Evolutionary conservation across 1,140 invertebrate species (phyloP), one percentile per base, ranked within the genome.

Genomic region (Drosophila gunungcola): DNA sequence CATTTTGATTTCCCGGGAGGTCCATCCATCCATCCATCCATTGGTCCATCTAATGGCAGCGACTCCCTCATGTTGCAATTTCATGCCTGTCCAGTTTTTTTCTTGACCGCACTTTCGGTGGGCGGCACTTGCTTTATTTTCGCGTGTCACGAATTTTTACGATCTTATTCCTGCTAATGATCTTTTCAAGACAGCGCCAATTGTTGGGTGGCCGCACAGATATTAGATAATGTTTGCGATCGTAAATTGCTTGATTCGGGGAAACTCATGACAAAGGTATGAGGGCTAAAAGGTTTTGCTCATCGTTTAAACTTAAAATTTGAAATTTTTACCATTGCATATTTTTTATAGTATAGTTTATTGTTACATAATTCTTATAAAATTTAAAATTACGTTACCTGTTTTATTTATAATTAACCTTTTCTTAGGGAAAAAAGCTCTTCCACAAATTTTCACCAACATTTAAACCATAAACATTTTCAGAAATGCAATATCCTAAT

Each of bases 161-260:
- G 84, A 88, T 88, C 84, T 88, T 89, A 89, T 88, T 88, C 84
- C 84, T 64, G 62, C 77, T 89, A 88, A 88, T 88, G 84, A 88
- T 89, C 80, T 83, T 83, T 83, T 82, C 83, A 82, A 64, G 16
- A 7, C 25, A 38, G 2, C 54, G 27, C 45, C 45, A 68, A 29
- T 68, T 70, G 48, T 32, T 83, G 81, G 69, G 56, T 61, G 72
- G 72, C 51, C 72, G 5, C 7, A 27, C 10, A 11, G 43, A n/a
- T 36, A 57, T 75, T 65, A 39, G 52, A 46, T 65, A 53, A 57
- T 57, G 25, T 64, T 73, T 73, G 13, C 12, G 39, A 21, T 64
- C 27, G 13, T 51, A 64, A 49, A 52, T 36, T 16, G 25, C 29
- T 27, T 0, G 27, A 25, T 75, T 75, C 60, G 21, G 1, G 7